Base-by-base conservation (phyloP, 2,797 vertebrate species). In the Danio aesculapii region DNA sequence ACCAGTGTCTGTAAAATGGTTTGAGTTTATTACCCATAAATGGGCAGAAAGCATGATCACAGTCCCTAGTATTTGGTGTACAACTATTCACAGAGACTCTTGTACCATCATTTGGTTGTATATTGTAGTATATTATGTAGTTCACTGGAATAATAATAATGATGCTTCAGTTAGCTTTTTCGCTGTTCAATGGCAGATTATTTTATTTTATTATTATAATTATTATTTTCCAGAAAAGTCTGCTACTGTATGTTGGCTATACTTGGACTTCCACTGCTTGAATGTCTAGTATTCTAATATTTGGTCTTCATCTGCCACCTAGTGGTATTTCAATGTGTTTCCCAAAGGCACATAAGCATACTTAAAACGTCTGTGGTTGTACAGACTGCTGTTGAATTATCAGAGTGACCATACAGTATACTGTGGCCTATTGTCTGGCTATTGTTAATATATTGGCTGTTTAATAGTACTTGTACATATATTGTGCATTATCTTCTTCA, bases 271-370 rank as follows among this genome's bases (percentile, higher is more conserved):
- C 1, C 3, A 3, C 30, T 30, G 30, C 1, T 3, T 30, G 3
- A 30, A 30, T 30, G 30, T 30, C 3, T 30, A 30, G 30, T 4
- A 6, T 30, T 55, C 5, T 13, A 6, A 41, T 41, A 19, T 6
- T 73, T 39, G 39, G 72, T 50, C 9, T 5, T 81, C n/a, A 43
- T 75, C 71, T 82, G 58, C 84, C 84, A 72, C 66, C 82, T 79
- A 46, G 79, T 68, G 75, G 64, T 10, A 39, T 11, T 58, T 12
- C 0, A 30, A 8, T 17, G 41, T 44, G 3, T 57, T 7, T 43
- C 13, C 17, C 8, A 10, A 10, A 43, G 8, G 1, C 4, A 2
- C 6, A 39, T 6, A 14, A 2, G 7, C 21, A 59, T 13, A 61
- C 12, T 14, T 2, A 14, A 47, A 67, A 3, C 6, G 44, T 73